Evolutionary conservation across 2,797 vertebrate genomes (phyloP).

Genomic region (Enteromius viviparus): DNA sequence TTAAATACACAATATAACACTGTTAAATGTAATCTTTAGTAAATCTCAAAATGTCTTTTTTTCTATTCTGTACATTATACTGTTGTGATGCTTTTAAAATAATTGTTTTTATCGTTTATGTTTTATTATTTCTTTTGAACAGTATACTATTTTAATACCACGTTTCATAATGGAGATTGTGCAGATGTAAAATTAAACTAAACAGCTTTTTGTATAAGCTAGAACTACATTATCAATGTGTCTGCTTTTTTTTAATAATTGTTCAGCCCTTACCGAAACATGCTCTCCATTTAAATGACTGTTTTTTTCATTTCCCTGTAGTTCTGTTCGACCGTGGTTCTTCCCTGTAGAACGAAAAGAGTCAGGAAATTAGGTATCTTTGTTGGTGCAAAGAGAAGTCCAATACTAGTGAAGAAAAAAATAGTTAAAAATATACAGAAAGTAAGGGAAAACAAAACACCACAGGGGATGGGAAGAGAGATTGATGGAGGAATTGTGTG

Average conservation of each 20-base stretch:
- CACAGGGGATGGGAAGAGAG: conserved; percentile 31
- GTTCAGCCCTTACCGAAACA: neutral
- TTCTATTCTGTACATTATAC: neutral
- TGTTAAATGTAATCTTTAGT: neutral
- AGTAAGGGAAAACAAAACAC: conserved; percentile 21
- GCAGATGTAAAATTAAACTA: neutral
- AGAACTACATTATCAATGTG: neutral
- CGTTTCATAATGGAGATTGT: neutral
- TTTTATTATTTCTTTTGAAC: neutral
- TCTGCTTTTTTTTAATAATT: neutral
- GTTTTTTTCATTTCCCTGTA: neutral
- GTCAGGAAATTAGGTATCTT: neutral
- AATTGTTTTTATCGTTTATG: neutral
- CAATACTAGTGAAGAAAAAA: conserved; percentile 1
- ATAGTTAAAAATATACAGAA: neutral
- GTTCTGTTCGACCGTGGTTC: neutral
- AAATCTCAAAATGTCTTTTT: neutral
- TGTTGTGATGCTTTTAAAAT: conserved; percentile 8
- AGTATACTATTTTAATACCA: neutral
- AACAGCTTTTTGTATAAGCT: neutral
- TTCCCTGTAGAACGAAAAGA: conserved; percentile 17
- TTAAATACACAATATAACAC: neutral
- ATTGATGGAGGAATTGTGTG: conserved; percentile 27
- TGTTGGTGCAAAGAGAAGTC: conserved; percentile 9
- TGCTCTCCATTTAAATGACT: neutral